Base-by-base conservation (phyloP, 1,140 invertebrate species). In the Portunus trituberculatus region DNA sequence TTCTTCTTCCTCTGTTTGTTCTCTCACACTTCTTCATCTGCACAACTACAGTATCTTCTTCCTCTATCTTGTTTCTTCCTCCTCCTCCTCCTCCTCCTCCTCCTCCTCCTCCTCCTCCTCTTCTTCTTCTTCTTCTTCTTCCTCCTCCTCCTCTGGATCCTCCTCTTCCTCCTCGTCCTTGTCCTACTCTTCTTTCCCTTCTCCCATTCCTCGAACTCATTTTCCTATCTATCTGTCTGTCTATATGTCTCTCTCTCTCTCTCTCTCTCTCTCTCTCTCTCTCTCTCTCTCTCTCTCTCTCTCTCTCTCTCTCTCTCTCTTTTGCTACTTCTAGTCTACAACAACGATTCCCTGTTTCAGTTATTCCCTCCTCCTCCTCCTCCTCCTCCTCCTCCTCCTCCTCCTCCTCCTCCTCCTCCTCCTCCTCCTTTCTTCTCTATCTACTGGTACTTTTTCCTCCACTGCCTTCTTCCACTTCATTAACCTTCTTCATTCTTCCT, bases 31-130 rank as follows among this genome's bases (percentile, higher is more conserved):
- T 76, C 67, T 20, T 7, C 67, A 7, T 59, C 52, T 59, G 8
- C 52, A 16, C 52, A 12, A 59, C 52, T 20, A 16, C 20, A 16
- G 20, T 59, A 59, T 20, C 67, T 20, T 76, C 67, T n/a, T 76
- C 67, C n/a, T 16, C 67, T n/a, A 1, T n/a, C n/a, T n/a, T n/a
- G 12, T 8, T 8, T 76, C 67, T 25, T 76, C n/a, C 67, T 76
- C 20, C 67, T 76, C 86, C 45, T 88, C 3, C 86, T 25, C 31
- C 20, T 32, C 86, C 31, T 88, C 28, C 0, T 46, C 45, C 28
- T 28, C 86, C 45, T 32, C 86, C 12, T 88, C 67, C 67, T 88
- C 86, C 86, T 88, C 45, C 20, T 32, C 86, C 86, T 88, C 45
- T 4, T 25, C n/a, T 14, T 52, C 48, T 52, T 52, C 14, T 52